A percentile compares a stretch with the other conserved stretches of the same genome.
These are phyloP conservation scores for Hydropsyche betteni DNA, from an alignment of 2,888 invertebrate genomes.

Conservation along the genomic window DNA sequence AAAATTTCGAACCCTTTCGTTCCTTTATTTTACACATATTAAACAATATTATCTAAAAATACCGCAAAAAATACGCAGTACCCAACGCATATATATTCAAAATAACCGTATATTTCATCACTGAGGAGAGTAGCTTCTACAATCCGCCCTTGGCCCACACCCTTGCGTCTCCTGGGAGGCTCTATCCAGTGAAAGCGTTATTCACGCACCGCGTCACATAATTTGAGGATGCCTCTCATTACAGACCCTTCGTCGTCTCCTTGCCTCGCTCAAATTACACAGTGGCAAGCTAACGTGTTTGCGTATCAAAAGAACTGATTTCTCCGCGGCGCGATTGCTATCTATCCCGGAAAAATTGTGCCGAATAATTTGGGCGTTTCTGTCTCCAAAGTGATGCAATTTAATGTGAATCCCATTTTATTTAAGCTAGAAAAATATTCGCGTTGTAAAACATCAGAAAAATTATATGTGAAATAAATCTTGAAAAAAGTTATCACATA, in stretches of 20 bases:
- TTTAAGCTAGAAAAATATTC: no score
- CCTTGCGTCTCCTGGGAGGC: slow-evolving; percentile 4
- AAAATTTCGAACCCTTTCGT: no score
- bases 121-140: not conserved
- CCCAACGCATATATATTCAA: slow-evolving; percentile 16
- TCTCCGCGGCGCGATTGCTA: slow-evolving; percentile 3
- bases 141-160: not conserved
- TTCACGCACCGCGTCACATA: slow-evolving; percentile 42
- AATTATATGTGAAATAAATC: no score
- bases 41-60: no score
- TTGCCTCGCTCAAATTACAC: slow-evolving; percentile 21
- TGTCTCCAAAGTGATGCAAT: no score
- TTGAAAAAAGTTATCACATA: no score
- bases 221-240: slow-evolving; percentile 42
- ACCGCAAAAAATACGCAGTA: not conserved
- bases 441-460: no score
- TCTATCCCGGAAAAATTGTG: not conserved
- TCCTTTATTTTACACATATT: no score
- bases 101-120: slow-evolving; percentile 28
- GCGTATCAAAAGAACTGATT: slow-evolving; percentile 29
- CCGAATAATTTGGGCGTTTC: not conserved
- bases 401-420: no score
- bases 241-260: slow-evolving; percentile 25
- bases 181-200: slow-evolving; percentile 27
- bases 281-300: slow-evolving; percentile 18